Conservation (phyloP, 1,140 invertebrate species). For the Nymphalis io region DNA sequence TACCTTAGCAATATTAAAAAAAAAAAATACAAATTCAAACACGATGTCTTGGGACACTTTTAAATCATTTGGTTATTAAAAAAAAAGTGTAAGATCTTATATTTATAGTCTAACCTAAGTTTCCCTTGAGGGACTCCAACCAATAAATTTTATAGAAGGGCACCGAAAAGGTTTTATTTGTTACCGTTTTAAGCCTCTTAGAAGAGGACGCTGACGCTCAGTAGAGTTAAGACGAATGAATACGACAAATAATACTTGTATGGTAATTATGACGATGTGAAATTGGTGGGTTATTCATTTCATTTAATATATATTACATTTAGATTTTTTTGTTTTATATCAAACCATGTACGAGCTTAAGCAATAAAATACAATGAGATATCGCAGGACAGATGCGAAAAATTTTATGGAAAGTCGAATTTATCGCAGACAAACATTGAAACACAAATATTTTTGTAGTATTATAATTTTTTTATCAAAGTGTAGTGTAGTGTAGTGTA, state of each 20-base stretch:
- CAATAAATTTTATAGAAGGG: conserved; percentile 32
- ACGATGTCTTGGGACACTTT: neutral
- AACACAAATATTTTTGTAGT: too few relatives aligned
- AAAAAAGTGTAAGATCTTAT: conserved; percentile 6
- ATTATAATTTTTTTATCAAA: too few relatives aligned
- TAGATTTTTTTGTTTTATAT: too few relatives aligned
- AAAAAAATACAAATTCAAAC: neutral
- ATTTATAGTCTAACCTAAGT: conserved; percentile 20
- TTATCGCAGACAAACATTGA: too few relatives aligned
- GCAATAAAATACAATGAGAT: too few relatives aligned
- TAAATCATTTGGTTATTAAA: conserved; percentile 18
- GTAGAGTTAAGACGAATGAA: neutral
- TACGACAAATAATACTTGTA: neutral
- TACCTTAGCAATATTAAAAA: neutral
- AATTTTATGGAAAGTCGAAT: too few relatives aligned
- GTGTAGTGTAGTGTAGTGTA: too few relatives aligned
- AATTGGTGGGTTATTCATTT: too few relatives aligned
- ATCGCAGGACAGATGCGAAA: too few relatives aligned
- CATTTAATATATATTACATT: too few relatives aligned
- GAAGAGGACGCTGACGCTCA: neutral
- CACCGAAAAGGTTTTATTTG: conserved; percentile 25
- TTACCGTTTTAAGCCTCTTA: conserved; percentile 21
- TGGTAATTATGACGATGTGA: too few relatives aligned
- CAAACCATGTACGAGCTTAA: too few relatives aligned
- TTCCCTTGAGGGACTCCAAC: conserved; percentile 13